Base-by-base conservation (phyloP, 2,797 vertebrate species). In the Peromyscus attwateri region DNA sequence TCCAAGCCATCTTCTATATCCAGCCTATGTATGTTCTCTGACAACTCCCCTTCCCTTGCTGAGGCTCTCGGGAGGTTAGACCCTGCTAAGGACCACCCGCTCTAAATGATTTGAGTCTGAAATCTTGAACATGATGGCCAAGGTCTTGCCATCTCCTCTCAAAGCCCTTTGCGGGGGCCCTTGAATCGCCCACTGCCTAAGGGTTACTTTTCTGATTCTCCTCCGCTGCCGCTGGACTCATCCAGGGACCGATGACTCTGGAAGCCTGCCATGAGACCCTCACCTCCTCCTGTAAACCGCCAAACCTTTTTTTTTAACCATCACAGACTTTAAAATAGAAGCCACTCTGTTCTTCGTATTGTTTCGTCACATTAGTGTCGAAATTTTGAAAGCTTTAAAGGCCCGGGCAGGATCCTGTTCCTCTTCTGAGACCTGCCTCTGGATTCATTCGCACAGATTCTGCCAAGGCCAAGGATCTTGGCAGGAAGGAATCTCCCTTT, bases 301-400 rank as follows among this genome's bases (percentile, higher is more conserved):
- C 21, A 70, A 37, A n/a, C 7, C 92, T 73, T 46, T 52, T 46
- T 52, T 34, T 85, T 60, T 25, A 23, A 49, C 8, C 11, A 3
- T 37, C 12, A 1, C 10, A 37, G 46, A 34, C 23, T 3, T 66
- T 87, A 55, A 55, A n/a, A 25, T 17, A 66, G 66, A 73, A 89
- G 62, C 27, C 23, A 52, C 29, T 84, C 57, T 79, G 25, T 70
- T 68, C 76, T 40, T 52, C 60, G n/a, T 37, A 3, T 11, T 29
- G 8, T 80, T 93, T 89, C 40, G 25, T 37, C 71, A 89, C 34
- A 27, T 49, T 49, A 83, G 76, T 14, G 31, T 62, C 57, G 70
- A 88, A 37, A 37, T 43, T 37, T 66, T 83, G 27, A 37, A 81
- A 83, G 40, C 46, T 34, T 66, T 82, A 82, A 92, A 66, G 87